Base-by-base conservation (phyloP, 2,888 invertebrate species). In the Plagodis pulveraria region DNA sequence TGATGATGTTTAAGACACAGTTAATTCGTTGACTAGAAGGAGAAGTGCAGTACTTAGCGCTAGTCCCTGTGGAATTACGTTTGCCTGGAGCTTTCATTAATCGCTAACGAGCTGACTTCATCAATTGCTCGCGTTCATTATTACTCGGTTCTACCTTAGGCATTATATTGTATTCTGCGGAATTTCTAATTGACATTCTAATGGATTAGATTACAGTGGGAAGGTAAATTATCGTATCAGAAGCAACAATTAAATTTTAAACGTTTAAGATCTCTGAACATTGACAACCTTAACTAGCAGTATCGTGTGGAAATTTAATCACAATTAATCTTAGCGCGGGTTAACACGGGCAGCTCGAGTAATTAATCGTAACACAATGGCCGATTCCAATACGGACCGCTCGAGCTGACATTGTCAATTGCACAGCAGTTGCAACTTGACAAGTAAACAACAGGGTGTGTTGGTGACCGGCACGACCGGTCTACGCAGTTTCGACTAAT, bases 181-280 rank as follows among this genome's bases (percentile, higher is more conserved):
- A 54, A 36, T 51, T 40, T 44, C 44, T 60, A 60, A 60, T 60
- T 51, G 59, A 48, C 57, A 51, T 62, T 57, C 47, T 46, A 8
- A 48, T 43, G 47, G 41, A 46, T 43, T 7, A 51, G 43, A 56
- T 50, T 61, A 32, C 41, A 46, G 50, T 47, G 32, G 12, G 52
- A 46, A 9, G 11, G n/a, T 46, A 57, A 49, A 8, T 52, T 55
- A 47, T 12, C 32, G 47, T 36, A 12, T 46, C 46, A 49, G 50
- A 58, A 9, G 58, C 58, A 2, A 11, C 12, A 1, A 22, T 22
- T 22, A 22, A 22, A 34, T 45, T 32, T 10, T 5, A 0, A 35
- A n/a, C 34, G 1, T 8, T 38, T 8, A 38, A 8, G 5, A 9
- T 4, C 38, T 38, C 9, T 38, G 6, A 0, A 22, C 22, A 22